Evolutionary conservation across 2,113 vertebrate genomes (phyloP).

Genomic region (Gorsachius goisagi): DNA sequence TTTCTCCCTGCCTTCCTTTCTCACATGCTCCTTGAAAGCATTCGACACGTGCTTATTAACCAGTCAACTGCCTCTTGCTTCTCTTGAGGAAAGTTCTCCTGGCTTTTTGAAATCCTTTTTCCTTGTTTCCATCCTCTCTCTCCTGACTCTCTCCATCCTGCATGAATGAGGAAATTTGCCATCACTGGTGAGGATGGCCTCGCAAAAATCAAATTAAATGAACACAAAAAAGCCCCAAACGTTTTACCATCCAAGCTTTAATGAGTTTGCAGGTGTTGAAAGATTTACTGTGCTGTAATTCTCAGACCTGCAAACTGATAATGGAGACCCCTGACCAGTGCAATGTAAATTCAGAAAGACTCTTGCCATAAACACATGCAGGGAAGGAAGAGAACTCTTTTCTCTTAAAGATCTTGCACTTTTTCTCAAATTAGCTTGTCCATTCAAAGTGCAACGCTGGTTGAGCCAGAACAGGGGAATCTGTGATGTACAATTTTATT

Average conservation of each 20-base stretch:
- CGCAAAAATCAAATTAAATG: slow-evolving; percentile 65
- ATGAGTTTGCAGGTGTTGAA: slow-evolving; percentile 74
- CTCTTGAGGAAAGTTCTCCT: slow-evolving; percentile 45
- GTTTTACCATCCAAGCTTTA: slow-evolving; percentile 69
- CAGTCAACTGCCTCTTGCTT: slow-evolving; percentile 27
- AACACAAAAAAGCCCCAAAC: slow-evolving; percentile 39
- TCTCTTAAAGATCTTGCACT: slow-evolving; percentile 61
- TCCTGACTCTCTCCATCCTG: background rate
- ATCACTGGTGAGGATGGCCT: slow-evolving; percentile 70
- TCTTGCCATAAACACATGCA: slow-evolving; percentile 65
- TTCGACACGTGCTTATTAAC: slow-evolving; percentile 38
- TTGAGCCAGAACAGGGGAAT: slow-evolving; percentile 53
- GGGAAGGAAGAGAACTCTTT: slow-evolving; percentile 61
- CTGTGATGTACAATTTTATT: slow-evolving; percentile 72
- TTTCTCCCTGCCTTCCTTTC: slow-evolving; percentile 4
- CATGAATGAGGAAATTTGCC: slow-evolving; percentile 60
- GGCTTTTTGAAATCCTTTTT: slow-evolving; percentile 51
- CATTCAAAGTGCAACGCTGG: slow-evolving; percentile 63
- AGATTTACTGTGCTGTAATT: slow-evolving; percentile 79
- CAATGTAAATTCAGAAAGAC: slow-evolving; percentile 76
- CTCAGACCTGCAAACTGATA: slow-evolving; percentile 75
- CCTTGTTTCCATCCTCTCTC: background rate
- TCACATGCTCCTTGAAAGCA: background rate
- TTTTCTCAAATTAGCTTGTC: slow-evolving; percentile 75
- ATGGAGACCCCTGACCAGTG: slow-evolving; percentile 75